phyloP scores from a whole-genome alignment of 1,140 invertebrate species.

The Steinernema feltiae region DNA sequence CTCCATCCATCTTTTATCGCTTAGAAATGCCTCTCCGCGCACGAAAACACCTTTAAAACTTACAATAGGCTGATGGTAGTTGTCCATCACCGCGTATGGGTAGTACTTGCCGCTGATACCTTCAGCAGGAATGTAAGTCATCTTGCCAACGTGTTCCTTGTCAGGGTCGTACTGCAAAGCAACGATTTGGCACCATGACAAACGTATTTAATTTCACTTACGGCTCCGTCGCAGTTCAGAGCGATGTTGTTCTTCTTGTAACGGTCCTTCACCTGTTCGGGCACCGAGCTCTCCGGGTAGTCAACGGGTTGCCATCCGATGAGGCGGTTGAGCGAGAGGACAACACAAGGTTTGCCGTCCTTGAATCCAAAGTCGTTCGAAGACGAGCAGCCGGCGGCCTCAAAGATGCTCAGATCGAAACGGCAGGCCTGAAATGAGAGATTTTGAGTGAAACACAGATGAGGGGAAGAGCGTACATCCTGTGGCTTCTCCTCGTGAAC shows the following conservation, averaged over 20 bases:
- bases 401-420: constrained; percentile 42
- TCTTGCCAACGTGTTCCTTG: constrained; percentile 45
- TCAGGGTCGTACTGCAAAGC: constrained; percentile 45
- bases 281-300: constrained; percentile 39
- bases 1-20: too few relatives aligned
- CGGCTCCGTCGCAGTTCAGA: constrained; percentile 51
- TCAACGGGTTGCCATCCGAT: constrained; percentile 53
- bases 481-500: constrained; percentile 15
- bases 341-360: constrained; percentile 50
- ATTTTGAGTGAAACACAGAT: constrained; percentile 12
- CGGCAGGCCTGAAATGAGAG: constrained; percentile 42
- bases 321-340: constrained; percentile 53
- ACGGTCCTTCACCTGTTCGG: constrained; percentile 41
- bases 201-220: constrained; percentile 27
- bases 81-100: constrained; percentile 52
- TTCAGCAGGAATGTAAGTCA: constrained; percentile 46
- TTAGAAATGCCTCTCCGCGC: neutral
- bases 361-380: constrained; percentile 49
- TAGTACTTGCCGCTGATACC: constrained; percentile 55
- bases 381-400: constrained; percentile 38
- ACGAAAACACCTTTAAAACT: constrained; percentile 30
- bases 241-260: constrained; percentile 51
- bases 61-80: constrained; percentile 57
- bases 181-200: neutral
- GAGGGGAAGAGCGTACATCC: constrained; percentile 14